These are phyloP conservation scores for Drosophila infuscata DNA, from an alignment of 2,888 invertebrate species.

Conservation along the genomic window DNA sequence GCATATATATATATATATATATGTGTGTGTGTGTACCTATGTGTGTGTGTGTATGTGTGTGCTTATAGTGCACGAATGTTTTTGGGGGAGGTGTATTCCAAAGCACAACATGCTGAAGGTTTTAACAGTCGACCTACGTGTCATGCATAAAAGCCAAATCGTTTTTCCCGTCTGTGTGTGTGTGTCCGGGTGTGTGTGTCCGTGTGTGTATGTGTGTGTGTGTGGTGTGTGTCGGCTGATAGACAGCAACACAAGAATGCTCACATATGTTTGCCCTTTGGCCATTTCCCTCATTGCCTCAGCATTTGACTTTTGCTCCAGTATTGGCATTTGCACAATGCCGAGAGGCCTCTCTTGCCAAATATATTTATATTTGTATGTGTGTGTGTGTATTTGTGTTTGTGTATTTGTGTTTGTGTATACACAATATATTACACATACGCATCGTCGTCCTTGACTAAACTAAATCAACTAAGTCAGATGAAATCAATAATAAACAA, in stretches of 20 bases:
- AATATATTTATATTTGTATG: neutral
- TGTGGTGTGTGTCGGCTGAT: conserved; percentile 3
- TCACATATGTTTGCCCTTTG: conserved; percentile 29
- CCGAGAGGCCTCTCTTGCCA: conserved; percentile 9
- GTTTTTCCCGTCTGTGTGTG: conserved; percentile 2
- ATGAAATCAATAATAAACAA: conserved; percentile 26
- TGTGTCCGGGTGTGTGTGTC: conserved; percentile 8
- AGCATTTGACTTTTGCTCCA: conserved; percentile 36
- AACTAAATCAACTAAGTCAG: conserved; percentile 13
- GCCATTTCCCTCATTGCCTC: conserved; percentile 45
- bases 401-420: conserved; percentile 12
- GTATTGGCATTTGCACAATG: conserved; percentile 47
- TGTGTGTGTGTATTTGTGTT: neutral
- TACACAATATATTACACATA: conserved; percentile 38
- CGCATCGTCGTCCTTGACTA: conserved; percentile 43
- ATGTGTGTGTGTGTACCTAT: neutral
- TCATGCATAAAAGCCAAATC: conserved; percentile 54
- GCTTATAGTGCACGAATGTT: conserved; percentile 22
- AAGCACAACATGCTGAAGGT: conserved; percentile 35
- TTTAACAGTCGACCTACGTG: conserved; percentile 55
- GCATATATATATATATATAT: neutral
- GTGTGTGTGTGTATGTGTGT: conserved; percentile 1
- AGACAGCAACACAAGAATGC: neutral
- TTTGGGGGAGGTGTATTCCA: conserved; percentile 12
- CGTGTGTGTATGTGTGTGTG: neutral